Conservation (phyloP, 2,888 invertebrate genomes). For the Tetramorium bicarinatum region DNA sequence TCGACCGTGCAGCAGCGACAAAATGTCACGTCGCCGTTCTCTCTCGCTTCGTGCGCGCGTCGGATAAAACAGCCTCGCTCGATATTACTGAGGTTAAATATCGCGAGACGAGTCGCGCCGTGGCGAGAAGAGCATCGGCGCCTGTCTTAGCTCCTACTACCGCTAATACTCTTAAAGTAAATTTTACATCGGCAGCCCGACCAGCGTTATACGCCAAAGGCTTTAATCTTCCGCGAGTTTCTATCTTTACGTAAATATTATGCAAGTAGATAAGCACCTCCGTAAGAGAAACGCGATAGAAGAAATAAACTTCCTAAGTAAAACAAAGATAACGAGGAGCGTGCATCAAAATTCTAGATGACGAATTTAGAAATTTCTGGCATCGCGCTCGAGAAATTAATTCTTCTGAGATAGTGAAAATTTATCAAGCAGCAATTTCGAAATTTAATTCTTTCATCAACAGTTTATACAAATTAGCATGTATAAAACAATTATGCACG, state of each 20-base stretch:
- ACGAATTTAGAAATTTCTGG: neutral
- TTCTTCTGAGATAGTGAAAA: neutral
- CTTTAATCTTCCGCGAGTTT: slow-evolving; percentile 38
- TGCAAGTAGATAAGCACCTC: slow-evolving; percentile 39
- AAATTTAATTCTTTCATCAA: neutral
- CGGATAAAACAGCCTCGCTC: slow-evolving; percentile 52
- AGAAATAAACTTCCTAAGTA: slow-evolving; percentile 27
- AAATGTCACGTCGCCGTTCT: slow-evolving; percentile 72
- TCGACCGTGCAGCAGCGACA: slow-evolving; percentile 66
- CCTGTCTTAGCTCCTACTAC: slow-evolving; percentile 10
- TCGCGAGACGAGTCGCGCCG: slow-evolving; percentile 41
- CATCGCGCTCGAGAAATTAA: neutral
- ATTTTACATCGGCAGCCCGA: slow-evolving; percentile 46
- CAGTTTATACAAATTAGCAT: neutral
- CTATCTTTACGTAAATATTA: slow-evolving; percentile 53
- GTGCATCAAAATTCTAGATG: neutral
- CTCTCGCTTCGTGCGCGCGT: slow-evolving; percentile 32
- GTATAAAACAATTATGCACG: neutral
- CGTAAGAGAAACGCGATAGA: slow-evolving; percentile 4
- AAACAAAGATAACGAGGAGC: neutral
- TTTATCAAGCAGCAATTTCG: neutral
- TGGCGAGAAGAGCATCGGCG: slow-evolving; percentile 40
- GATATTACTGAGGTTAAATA: slow-evolving; percentile 61
- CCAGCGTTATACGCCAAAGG: neutral
- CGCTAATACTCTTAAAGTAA: slow-evolving; percentile 31